These are phyloP conservation scores for Zaprionus kolodkinae DNA, from an alignment of 1,140 invertebrate species.

Conservation along the genomic window DNA sequence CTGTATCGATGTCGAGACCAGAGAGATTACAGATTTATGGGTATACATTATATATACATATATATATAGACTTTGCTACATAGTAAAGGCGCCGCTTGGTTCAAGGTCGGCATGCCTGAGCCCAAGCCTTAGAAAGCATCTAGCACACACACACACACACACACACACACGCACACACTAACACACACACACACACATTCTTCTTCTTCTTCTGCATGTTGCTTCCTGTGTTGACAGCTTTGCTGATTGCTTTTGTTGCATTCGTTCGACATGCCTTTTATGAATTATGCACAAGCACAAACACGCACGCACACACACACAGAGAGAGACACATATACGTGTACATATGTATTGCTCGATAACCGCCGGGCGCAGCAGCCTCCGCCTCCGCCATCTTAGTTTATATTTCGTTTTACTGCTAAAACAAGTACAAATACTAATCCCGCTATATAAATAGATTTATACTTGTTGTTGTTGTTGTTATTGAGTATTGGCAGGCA, in stretches of 20 bases:
- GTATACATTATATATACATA: background rate
- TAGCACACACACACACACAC: background rate
- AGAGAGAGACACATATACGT: background rate
- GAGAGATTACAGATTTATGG: conserved; percentile 19
- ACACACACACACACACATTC: conserved; percentile 2
- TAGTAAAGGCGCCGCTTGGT: conserved; percentile 9
- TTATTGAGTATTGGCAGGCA: conserved; percentile 5
- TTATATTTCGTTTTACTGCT: conserved; percentile 34
- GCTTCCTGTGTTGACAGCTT: conserved; percentile 3
- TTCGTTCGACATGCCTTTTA: conserved; percentile 21
- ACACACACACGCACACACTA: no score
- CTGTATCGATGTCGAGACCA: conserved; percentile 9
- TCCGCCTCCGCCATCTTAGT: background rate
- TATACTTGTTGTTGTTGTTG: conserved; percentile 12
- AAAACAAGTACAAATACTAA: conserved; percentile 45
- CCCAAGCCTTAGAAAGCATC: background rate
- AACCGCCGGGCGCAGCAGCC: background rate
- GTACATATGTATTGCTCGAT: background rate
- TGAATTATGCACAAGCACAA: conserved; percentile 34
- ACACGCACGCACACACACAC: conserved; percentile 11
- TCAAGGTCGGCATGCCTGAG: conserved; percentile 25
- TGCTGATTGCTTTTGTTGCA: conserved; percentile 14
- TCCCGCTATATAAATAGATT: conserved; percentile 54
- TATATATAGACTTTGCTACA: background rate
- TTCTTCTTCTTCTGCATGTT: background rate